Evolutionary conservation across 92 coral and sea anemone genomes (phyloP).

Genomic region (Ricordea florida): DNA sequence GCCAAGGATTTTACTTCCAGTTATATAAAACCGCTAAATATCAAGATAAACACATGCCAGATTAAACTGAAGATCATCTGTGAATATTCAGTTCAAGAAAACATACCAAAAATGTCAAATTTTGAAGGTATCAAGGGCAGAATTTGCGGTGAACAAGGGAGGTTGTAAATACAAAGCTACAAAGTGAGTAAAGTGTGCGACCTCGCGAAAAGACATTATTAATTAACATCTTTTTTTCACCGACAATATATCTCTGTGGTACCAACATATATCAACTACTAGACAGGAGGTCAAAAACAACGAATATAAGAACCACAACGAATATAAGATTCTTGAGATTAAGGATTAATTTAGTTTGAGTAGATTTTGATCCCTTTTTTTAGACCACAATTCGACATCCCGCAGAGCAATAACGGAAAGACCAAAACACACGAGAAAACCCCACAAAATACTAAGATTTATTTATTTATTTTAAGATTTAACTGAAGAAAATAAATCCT

Average conservation of each 20-base stretch:
- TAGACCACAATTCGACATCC: constrained; percentile 21
- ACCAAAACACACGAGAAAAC: constrained; percentile 9
- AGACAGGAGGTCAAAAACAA: constrained; percentile 6
- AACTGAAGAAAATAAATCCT: too few species aligned
- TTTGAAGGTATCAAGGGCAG: too few species aligned
- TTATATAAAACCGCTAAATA: not conserved
- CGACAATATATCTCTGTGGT: not conserved
- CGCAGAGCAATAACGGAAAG: not conserved
- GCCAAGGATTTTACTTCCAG: not conserved
- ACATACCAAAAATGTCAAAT: not conserved
- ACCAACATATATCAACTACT: not conserved
- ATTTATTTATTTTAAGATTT: too few species aligned
- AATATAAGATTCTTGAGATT: not conserved
- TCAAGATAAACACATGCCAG: not conserved
- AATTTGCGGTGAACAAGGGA: too few species aligned
- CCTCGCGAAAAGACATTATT: too few species aligned
- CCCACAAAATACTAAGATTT: constrained; percentile 20
- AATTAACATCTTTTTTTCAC: too few species aligned
- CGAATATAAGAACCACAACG: constrained; percentile 9
- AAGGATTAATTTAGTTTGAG: constrained; percentile 5
- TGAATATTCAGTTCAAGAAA: not conserved
- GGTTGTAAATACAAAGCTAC: too few species aligned
- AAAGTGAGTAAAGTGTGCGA: too few species aligned
- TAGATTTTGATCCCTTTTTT: constrained; percentile 1
- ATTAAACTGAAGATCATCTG: not conserved